Conservation (phyloP, 2,797 vertebrate species). For the Luscinia luscinia region DNA sequence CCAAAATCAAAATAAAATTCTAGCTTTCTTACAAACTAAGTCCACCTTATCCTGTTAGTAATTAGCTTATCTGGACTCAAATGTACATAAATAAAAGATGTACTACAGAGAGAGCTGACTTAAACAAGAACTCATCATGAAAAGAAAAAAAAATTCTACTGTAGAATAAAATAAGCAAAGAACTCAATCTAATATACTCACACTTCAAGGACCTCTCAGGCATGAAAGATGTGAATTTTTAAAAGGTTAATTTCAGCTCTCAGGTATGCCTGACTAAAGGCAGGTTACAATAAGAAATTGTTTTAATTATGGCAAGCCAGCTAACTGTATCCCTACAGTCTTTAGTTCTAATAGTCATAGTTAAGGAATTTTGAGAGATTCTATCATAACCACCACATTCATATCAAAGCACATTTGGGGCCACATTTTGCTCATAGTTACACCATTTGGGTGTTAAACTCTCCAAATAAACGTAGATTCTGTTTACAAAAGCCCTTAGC, state of each 20-base stretch:
- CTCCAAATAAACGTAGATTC: not conserved
- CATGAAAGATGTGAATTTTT: not conserved
- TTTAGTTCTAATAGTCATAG: not conserved
- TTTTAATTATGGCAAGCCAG: slow-evolving; percentile 6
- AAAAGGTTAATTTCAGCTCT: slow-evolving; percentile 40
- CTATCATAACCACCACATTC: not conserved
- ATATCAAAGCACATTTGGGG: not conserved
- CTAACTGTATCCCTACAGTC: not conserved
- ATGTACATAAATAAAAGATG: not conserved
- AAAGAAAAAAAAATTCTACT: not conserved
- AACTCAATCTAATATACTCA: not conserved
- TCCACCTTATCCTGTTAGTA: not conserved
- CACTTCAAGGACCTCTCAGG: not conserved
- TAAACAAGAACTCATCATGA: not conserved
- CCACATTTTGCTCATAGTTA: not conserved
- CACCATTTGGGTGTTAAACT: not conserved
- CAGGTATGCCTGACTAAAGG: slow-evolving; percentile 20
- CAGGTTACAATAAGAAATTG: slow-evolving; percentile 4
- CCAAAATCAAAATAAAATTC: not conserved
- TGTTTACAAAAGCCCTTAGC: not conserved
- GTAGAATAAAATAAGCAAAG: not conserved
- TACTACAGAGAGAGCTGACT: not conserved
- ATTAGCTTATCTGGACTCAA: not conserved
- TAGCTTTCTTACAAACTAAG: not conserved
- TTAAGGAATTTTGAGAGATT: not conserved